Evolutionary conservation across 2,888 invertebrate genomes (phyloP), one percentile per base, ranked within the genome.

Genomic region (Ischnus inquisitorius): DNA sequence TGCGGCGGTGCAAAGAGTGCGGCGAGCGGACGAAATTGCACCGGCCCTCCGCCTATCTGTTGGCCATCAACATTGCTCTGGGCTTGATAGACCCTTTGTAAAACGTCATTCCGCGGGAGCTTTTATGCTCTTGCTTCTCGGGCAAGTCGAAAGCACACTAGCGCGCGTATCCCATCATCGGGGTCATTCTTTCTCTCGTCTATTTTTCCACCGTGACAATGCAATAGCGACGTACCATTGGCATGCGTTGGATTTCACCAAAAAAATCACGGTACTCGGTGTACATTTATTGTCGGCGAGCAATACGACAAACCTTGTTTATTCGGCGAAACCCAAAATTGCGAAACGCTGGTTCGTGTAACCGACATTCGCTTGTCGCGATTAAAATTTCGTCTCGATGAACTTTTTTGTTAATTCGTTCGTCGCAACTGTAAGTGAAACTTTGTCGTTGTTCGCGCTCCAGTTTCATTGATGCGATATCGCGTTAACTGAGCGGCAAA

Each of bases 81-180:
- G 88, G 91, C 89, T 91, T 91, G 92, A 92, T 92, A 90, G 92
- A 92, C 91, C 92, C 91, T 92, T 92, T 91, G 92, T 92, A 90
- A 91, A 92, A 91, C 91, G 91, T 91, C 91, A 89, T 91, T 89
- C 90, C 85, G 87, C 87, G 88, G 34, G 72, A 81, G 90, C 90
- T 92, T 92, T 92, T 91, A 92, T 89, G 89, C 89, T 87, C 88
- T 84, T 86, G 87, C 87, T 87, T 75, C 85, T 86, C 85, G 87
- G 34, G 79, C 82, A 75, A 85, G 75, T 78, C 83, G 88, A 84
- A 87, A 85, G 84, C 86, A 84, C 83, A 34, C 34, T 34, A 22
- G 82, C 86, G 84, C 85, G 65, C 86, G 69, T 81, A 62, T 28
- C 16, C 57, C 71, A 79, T 54, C 75, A n/a, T 48, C 41, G 41